A percentile compares a stretch with the other conserved stretches of the same genome.
These are phyloP conservation scores for Macrosoma leucophasiata DNA, from an alignment of 2,888 invertebrate species.

Conservation along the genomic window DNA sequence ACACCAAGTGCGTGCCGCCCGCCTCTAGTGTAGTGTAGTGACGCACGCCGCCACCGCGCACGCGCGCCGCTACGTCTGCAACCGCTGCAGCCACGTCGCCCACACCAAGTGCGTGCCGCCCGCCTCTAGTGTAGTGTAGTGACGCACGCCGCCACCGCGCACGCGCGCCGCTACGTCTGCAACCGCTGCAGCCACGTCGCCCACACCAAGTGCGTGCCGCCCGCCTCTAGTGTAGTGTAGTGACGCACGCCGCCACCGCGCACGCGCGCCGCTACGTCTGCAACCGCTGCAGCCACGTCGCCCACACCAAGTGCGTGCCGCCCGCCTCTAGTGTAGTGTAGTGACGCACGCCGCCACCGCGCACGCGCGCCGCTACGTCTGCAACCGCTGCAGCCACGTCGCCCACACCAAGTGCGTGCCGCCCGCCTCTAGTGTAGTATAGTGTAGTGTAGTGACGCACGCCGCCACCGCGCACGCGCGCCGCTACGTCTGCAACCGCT, in stretches of 20 bases:
- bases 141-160: slow-evolving; percentile 42
- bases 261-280: slow-evolving; percentile 46
- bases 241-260: slow-evolving; percentile 39
- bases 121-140: too few species aligned
- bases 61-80: slow-evolving; percentile 40
- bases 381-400: slow-evolving; percentile 38
- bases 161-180: slow-evolving; percentile 43
- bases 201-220: slow-evolving; percentile 52
- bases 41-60: slow-evolving; percentile 44
- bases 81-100: slow-evolving; percentile 37
- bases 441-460: too few species aligned
- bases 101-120: slow-evolving; percentile 54
- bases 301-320: slow-evolving; percentile 53
- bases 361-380: slow-evolving; percentile 43
- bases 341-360: slow-evolving; percentile 40
- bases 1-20: slow-evolving; percentile 53
- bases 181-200: slow-evolving; percentile 38
- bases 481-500: slow-evolving; percentile 41
- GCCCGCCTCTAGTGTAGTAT: too few species aligned
- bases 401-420: slow-evolving; percentile 52
- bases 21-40: too few species aligned
- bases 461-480: slow-evolving; percentile 38
- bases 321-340: too few species aligned
- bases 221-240: too few species aligned
- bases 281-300: slow-evolving; percentile 35